Percentiles rank a stretch among this genome's conserved stretches.
Evolutionary conservation across 2,888 invertebrate genomes (phyloP).

Genomic region (Drosophila mulleri): DNA sequence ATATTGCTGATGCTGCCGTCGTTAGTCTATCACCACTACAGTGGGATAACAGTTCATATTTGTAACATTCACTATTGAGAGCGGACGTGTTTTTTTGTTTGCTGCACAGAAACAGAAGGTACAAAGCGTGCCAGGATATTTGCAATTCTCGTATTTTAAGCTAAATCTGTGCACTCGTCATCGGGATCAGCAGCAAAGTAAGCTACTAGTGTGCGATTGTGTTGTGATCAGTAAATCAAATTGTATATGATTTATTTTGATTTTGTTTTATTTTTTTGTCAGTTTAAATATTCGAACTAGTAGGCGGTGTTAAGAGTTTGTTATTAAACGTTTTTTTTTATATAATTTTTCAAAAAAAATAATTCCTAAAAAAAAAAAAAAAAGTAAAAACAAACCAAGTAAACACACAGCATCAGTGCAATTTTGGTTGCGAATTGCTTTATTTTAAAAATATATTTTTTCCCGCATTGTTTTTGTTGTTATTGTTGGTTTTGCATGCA

Average conservation of each 20-base stretch:
- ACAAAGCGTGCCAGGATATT: conserved; percentile 61
- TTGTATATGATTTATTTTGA: conserved; percentile 9
- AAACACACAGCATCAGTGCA: conserved; percentile 19
- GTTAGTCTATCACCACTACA: conserved; percentile 16
- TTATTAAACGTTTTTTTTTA: conserved; percentile 29
- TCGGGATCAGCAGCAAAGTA: conserved; percentile 50
- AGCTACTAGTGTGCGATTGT: conserved; percentile 42
- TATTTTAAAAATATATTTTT: conserved; percentile 22
- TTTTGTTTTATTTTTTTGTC: conserved; percentile 5
- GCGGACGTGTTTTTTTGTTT: conserved; percentile 59
- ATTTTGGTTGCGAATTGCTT: conserved; percentile 30
- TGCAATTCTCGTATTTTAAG: conserved; percentile 53
- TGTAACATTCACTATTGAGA: conserved; percentile 53
- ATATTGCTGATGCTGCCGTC: conserved; percentile 13
- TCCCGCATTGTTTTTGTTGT: conserved; percentile 36
- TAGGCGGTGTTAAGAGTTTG: conserved; percentile 42
- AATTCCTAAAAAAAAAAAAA: conserved; percentile 2
- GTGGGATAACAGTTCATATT: conserved; percentile 51
- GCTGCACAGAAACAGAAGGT: conserved; percentile 55
- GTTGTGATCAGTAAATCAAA: conserved; percentile 36
- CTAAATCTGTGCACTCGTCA: conserved; percentile 42
- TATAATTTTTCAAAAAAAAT: conserved; percentile 5
- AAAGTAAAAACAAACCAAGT: conserved; percentile 1
- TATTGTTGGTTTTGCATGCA: conserved; percentile 27
- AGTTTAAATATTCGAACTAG: conserved; percentile 14